phyloP scores from a whole-genome alignment of 2,113 vertebrate genomes.

The Choloepus hoffmanni region DNA sequence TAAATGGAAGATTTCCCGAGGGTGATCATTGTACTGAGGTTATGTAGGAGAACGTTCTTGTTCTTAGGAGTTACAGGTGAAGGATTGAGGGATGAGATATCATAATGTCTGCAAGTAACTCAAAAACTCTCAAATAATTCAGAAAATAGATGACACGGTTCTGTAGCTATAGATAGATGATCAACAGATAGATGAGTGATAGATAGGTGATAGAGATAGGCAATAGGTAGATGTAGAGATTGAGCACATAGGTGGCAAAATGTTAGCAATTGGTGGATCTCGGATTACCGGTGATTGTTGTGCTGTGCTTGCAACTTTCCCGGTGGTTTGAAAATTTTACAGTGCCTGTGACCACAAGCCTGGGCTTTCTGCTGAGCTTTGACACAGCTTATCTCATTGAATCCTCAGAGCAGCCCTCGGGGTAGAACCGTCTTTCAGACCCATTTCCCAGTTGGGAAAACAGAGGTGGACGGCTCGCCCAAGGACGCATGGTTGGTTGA shows the following conservation, averaged over 20 bases:
- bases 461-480: not conserved
- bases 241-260: not conserved
- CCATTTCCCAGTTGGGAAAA: not conserved
- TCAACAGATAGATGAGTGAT: too few relatives aligned
- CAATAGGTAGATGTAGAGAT: not conserved
- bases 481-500: too few relatives aligned
- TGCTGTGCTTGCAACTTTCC: not conserved
- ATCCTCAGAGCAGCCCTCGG: not conserved
- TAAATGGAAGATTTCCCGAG: not conserved
- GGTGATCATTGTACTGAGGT: not conserved
- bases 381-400: rapidly evolving
- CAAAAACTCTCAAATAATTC: not conserved
- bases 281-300: not conserved
- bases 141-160: not conserved
- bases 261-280: not conserved
- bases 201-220: not conserved
- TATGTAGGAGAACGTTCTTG: not conserved
- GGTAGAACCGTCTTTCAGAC: not conserved
- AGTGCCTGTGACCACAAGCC: rapidly evolving
- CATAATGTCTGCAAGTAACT: not conserved
- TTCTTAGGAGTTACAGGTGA: not conserved
- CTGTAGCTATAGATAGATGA: too few relatives aligned
- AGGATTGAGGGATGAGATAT: not conserved
- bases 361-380: not conserved
- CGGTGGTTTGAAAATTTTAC: not conserved